Evolutionary conservation across 1,140 invertebrate species (phyloP), one percentile per base, ranked within the genome.

Genomic region (Drosophila nasuta): DNA sequence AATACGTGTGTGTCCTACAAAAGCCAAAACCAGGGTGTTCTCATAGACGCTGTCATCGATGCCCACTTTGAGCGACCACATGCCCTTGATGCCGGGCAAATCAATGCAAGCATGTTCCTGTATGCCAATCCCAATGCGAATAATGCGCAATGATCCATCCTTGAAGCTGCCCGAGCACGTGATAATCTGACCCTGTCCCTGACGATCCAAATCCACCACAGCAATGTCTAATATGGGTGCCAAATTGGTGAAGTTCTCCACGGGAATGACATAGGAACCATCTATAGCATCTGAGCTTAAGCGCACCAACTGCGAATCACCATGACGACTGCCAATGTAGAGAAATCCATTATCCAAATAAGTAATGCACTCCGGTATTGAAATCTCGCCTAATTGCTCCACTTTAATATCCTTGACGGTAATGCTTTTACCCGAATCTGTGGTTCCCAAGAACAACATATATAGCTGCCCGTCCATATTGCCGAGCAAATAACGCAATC

Each of bases 341-440:
- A 99, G 96, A 25, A 99, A 98, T 46, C 98, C 98, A 94, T 99
- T 99, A 92, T 99, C 99, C 52, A 99, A 93, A 91, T 99, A 99
- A n/a, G 98, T 99, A 91, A 99, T 96, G 91, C 98, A 98, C 93
- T 99, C 98, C 2, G 99, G 98, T 76, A 99, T 99, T 11, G 97
- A 98, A 41, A 99, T 98, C 94, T 99, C 97, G 43, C 97, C 98
- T 15, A 99, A 93, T 2, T 98, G 93, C 93, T 99, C 98, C 8
- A 99, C 96, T 93, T 98, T 99, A 5, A 99, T 94, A 92, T 99
- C 97, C 92, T 97, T 97, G 0, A 99, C 96, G 8, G 94, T 93
- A 0, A 95, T 94, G 5, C 96, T 96, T 92, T 97, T 92, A 43
- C 81, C 63, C 15, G 81, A 81, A 15, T 92, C 92, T 71, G 97